Evolutionary conservation across 64 coral and sea anemone species (phyloP).

Genomic region (Orbicella faveolata): DNA sequence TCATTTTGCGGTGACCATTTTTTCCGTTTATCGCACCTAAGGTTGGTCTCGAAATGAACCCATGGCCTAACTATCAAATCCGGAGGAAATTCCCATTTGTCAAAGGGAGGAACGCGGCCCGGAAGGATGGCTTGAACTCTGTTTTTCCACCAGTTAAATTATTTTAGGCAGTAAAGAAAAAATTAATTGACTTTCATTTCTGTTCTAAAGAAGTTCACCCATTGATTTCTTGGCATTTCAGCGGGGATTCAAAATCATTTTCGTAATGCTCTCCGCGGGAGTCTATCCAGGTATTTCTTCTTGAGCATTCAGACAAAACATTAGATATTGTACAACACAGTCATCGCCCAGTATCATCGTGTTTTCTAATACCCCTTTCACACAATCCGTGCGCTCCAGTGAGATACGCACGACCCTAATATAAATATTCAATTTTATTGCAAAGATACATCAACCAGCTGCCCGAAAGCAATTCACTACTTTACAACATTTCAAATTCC

Average conservation of each 20-base stretch:
- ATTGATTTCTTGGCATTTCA: conserved; percentile 3
- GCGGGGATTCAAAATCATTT: conserved; percentile 30
- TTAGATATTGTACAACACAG: background rate
- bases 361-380: background rate
- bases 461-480: background rate
- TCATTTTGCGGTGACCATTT: background rate
- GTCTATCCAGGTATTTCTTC: background rate
- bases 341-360: background rate
- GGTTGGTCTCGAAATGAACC: background rate
- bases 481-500: background rate
- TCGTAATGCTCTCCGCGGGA: background rate
- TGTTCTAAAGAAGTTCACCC: background rate
- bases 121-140: background rate
- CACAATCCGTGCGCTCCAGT: background rate
- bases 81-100: background rate
- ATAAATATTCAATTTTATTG: conserved; percentile 38
- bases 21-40: background rate
- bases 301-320: background rate
- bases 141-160: background rate
- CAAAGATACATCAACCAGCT: background rate
- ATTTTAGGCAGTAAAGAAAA: conserved; percentile 9
- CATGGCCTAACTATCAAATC: background rate
- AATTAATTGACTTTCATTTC: conserved; percentile 37
- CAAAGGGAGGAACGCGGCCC: background rate
- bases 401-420: background rate